These are phyloP conservation scores for Tipula unca DNA, from an alignment of 2,888 invertebrate genomes.

Conservation along the genomic window DNA sequence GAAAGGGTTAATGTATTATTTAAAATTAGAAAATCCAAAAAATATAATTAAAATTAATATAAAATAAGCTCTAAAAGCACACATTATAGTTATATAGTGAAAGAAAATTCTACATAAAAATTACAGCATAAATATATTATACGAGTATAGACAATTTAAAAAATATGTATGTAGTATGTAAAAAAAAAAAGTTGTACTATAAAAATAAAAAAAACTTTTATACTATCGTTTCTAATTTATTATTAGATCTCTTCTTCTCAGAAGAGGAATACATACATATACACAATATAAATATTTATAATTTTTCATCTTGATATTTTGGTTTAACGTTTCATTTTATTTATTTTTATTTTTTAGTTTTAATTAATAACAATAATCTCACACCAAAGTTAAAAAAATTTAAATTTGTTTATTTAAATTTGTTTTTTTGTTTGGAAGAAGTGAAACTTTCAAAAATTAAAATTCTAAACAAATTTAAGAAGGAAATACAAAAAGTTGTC, in stretches of 20 bases:
- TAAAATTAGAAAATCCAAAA: not conserved
- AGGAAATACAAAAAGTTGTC: not conserved
- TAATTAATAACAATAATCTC: slow-evolving; percentile 14
- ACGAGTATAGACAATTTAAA: not conserved
- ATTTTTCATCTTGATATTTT: slow-evolving; percentile 2
- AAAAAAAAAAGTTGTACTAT: not conserved
- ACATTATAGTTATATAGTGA: not conserved
- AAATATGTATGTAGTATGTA: too few species aligned
- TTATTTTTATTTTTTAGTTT: not conserved
- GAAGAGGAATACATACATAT: not conserved
- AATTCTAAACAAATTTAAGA: not conserved
- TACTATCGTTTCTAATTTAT: not conserved
- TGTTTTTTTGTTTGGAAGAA: not conserved
- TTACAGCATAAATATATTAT: not conserved
- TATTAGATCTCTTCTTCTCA: not conserved
- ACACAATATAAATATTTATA: slow-evolving; percentile 14
- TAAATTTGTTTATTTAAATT: slow-evolving; percentile 14
- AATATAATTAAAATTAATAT: not conserved
- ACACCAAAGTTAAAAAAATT: not conserved
- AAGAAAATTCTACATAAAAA: not conserved
- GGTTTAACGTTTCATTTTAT: not conserved
- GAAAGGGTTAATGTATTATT: not conserved
- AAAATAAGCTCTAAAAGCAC: not conserved
- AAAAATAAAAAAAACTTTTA: not conserved
- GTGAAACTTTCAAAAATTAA: not conserved